These are phyloP conservation scores for Drosophila seclusa DNA, from an alignment of 2,888 invertebrate species.

Conservation along the genomic window DNA sequence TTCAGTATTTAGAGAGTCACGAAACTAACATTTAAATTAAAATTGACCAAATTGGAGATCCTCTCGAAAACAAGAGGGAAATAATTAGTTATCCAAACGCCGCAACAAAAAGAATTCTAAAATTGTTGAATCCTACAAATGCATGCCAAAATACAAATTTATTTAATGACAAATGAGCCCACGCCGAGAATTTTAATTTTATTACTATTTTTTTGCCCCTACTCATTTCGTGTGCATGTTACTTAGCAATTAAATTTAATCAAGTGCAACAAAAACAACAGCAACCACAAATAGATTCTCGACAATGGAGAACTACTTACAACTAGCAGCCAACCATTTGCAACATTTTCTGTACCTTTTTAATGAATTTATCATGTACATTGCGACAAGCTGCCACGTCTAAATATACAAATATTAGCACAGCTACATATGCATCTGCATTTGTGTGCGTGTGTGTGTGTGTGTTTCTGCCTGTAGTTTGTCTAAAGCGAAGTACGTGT, in stretches of 20 bases:
- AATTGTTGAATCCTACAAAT: constrained; percentile 9
- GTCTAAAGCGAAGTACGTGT: constrained; percentile 40
- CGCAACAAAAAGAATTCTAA: constrained; percentile 22
- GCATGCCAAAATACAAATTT: background rate
- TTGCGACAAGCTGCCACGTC: constrained; percentile 62
- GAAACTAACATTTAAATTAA: constrained; percentile 58
- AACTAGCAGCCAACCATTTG: constrained; percentile 46
- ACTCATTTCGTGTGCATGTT: constrained; percentile 53
- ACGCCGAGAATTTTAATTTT: constrained; percentile 9
- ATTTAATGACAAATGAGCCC: constrained; percentile 6
- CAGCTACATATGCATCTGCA: background rate
- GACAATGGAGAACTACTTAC: constrained; percentile 23
- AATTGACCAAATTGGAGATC: constrained; percentile 24
- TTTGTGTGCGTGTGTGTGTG: background rate
- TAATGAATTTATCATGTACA: constrained; percentile 79
- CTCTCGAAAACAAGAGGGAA: constrained; percentile 4
- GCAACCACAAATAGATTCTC: constrained; percentile 2
- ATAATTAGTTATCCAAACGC: constrained; percentile 48
- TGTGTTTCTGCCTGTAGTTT: constrained; percentile 5
- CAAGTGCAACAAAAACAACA: constrained; percentile 37
- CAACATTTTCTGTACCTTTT: constrained; percentile 73
- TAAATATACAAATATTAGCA: background rate
- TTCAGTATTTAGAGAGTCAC: background rate
- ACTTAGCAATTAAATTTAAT: constrained; percentile 68
- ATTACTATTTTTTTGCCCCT: no score